These are phyloP conservation scores for Hestina assimilis DNA, from an alignment of 1,140 invertebrate species.

Conservation along the genomic window DNA sequence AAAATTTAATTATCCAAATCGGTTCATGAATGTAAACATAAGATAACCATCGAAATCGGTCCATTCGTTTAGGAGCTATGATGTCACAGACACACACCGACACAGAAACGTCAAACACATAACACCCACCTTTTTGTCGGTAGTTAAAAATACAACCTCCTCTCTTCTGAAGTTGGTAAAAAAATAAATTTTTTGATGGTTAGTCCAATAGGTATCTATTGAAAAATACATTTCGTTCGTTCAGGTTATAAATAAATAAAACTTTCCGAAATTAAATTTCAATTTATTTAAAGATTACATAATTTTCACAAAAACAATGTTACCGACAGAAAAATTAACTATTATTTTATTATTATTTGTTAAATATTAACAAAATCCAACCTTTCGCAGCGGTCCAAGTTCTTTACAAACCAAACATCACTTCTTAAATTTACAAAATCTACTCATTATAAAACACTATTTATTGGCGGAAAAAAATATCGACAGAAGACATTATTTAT, in stretches of 20 bases:
- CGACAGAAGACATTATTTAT: too few species aligned
- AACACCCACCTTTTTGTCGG: too few species aligned
- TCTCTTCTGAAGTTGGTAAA: too few species aligned
- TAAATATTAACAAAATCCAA: slow-evolving; percentile 38
- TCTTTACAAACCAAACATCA: slow-evolving; percentile 17
- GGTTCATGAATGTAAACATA: too few species aligned
- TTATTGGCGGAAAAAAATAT: slow-evolving; percentile 13
- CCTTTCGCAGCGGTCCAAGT: not conserved
- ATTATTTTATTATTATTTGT: slow-evolving; percentile 28
- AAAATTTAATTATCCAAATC: too few species aligned
- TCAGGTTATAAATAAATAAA: slow-evolving; percentile 32
- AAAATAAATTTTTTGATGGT: too few species aligned
- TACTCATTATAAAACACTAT: slow-evolving; percentile 25
- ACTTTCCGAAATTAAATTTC: slow-evolving; percentile 47
- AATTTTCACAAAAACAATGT: slow-evolving; percentile 45
- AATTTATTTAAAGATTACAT: slow-evolving; percentile 58
- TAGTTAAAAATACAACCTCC: too few species aligned
- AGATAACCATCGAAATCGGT: too few species aligned
- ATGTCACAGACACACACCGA: too few species aligned
- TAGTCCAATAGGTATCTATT: too few species aligned
- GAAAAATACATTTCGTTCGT: not conserved
- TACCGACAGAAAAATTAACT: slow-evolving; percentile 26
- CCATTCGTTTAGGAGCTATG: too few species aligned
- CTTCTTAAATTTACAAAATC: slow-evolving; percentile 39
- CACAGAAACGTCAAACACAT: too few species aligned